Base-by-base conservation (phyloP, 2,888 invertebrate genomes). In the Andrena hattorfiana region DNA sequence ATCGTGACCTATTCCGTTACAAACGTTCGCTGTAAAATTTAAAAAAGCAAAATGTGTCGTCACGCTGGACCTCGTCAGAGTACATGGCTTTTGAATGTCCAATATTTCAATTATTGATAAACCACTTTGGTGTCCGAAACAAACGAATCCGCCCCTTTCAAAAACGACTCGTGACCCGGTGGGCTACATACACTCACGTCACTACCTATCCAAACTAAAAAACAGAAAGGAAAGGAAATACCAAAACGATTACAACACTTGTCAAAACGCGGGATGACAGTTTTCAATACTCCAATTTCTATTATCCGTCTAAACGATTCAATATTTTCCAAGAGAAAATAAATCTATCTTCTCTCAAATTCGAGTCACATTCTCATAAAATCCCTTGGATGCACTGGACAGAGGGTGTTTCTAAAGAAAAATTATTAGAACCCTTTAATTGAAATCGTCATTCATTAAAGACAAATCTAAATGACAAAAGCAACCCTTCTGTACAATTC, bases 191-290 rank as follows among this genome's bases (percentile, higher is more conserved):
- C 20, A 20, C n/a, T 48, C 42, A 1, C 16, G 13, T 30, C 16
- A 63, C 62, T 51, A 49, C 8, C 49, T 1, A 62, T 72, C 23
- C 13, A 23, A 20, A n/a, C 16, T n/a, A n/a, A 64, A 73, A 10
- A 26, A 28, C 4, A 8, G 2, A n/a, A n/a, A 26, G 2, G 16
- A 7, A 30, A n/a, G 16, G 10, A 30, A 49, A 42, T 2, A 30
- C 0, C 63, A 42, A 74, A 56, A 51, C 35, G 4, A 42, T 73
- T 51, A 51, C 5, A 48, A 51, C 62, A 16, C 16, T 70, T 71
- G 71, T 62, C 75, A 35, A 62, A 54, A 62, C 73, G 51, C 32
- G 42, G 26, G 35, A 56, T 42, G 42, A 72, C 49, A n/a, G 42
- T 48, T 48, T 28, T 59, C 35, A 7, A 28, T 20, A 13, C 48